Percentiles rank a stretch among this genome's conserved stretches.
These are phyloP conservation scores for Atta colombica DNA, from an alignment of 1,140 invertebrate species.

Conservation along the genomic window DNA sequence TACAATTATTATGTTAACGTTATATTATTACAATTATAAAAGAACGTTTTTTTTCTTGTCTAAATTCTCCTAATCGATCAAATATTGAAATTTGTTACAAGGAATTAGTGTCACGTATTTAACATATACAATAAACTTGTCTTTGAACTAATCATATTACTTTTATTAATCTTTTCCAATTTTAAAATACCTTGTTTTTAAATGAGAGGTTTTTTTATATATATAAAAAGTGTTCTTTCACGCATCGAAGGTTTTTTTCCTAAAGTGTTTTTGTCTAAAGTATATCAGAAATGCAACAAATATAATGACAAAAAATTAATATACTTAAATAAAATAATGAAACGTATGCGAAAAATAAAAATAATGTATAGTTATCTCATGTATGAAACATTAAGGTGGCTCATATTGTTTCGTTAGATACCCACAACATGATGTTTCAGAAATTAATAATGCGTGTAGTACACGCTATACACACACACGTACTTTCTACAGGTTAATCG, in stretches of 20 bases:
- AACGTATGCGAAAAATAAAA: neutral
- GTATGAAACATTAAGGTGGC: conserved; percentile 11
- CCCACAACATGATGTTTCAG: neutral
- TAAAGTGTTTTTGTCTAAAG: neutral
- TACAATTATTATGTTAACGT: neutral
- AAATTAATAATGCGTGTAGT: conserved; percentile 29
- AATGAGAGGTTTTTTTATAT: neutral
- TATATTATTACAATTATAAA: neutral
- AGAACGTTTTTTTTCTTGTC: neutral
- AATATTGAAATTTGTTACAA: neutral
- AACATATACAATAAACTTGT: neutral
- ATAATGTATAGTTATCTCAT: conserved; percentile 1
- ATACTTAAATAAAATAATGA: neutral
- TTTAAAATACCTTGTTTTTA: neutral
- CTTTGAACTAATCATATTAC: neutral
- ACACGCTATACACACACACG: neutral
- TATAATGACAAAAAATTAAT: neutral
- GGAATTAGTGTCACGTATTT: neutral
- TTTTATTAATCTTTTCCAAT: too few species aligned
- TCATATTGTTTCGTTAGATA: conserved; percentile 18
- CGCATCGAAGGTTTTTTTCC: neutral
- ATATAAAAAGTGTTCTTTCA: neutral
- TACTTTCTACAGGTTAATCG: conserved; percentile 35
- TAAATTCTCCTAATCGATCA: neutral
- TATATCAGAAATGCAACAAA: neutral